Conservation (phyloP, 2,113 vertebrate species). For the Pantherophis guttatus region DNA sequence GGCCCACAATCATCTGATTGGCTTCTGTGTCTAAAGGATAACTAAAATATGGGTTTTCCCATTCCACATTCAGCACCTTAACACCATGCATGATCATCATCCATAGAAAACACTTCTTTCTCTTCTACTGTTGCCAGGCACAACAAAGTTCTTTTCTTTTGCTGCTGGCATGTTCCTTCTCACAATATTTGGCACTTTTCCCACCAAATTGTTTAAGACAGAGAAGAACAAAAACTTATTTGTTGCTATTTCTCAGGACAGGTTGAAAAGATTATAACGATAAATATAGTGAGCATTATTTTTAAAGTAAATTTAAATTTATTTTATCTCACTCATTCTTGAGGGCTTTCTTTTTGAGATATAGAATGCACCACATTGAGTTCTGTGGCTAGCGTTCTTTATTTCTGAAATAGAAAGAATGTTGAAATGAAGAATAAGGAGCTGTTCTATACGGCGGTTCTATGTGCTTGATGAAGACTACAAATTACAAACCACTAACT, state of each 20-base stretch:
- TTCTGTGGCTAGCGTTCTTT: slow-evolving; percentile 13
- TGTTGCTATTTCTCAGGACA: slow-evolving; percentile 21
- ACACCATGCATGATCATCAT: background rate
- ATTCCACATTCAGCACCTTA: background rate
- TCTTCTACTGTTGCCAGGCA: background rate
- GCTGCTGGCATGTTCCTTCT: background rate
- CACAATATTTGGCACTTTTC: background rate
- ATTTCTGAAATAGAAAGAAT: slow-evolving; percentile 19
- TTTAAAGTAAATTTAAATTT: background rate
- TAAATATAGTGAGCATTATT: background rate
- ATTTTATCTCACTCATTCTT: slow-evolving; percentile 6
- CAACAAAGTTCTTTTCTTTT: background rate
- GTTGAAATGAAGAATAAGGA: slow-evolving; percentile 1
- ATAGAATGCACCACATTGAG: background rate
- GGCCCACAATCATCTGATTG: background rate
- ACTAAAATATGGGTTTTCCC: background rate
- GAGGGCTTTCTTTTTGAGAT: slow-evolving; percentile 18
- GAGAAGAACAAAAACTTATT: background rate
- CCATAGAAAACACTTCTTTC: background rate
- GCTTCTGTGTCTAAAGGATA: background rate
- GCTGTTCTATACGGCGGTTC: background rate
- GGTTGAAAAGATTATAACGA: background rate
- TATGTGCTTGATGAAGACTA: background rate
- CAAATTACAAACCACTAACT: background rate
- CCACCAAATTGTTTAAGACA: slow-evolving; percentile 3